Percentiles rank a stretch among this genome's conserved stretches.
Evolutionary conservation across 2,113 vertebrate species (phyloP).

Genomic region (Cygnus atratus): DNA sequence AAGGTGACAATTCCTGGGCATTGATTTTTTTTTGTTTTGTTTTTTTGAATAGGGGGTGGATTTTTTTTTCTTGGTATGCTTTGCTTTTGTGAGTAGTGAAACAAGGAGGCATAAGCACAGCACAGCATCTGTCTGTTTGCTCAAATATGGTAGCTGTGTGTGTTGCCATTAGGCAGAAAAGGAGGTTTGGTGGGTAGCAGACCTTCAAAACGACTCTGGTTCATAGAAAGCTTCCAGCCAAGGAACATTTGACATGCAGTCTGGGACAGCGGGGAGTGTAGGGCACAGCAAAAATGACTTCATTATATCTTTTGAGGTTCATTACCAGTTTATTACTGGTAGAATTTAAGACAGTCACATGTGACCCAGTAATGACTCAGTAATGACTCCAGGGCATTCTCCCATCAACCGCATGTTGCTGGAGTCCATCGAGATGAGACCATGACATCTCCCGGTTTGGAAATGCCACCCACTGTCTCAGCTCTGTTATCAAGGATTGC

Average conservation of each 20-base stretch:
- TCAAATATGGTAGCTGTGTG: no score
- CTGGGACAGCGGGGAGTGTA: neutral
- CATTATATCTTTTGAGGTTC: neutral
- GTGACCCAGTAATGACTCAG: neutral
- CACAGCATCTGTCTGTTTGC: neutral
- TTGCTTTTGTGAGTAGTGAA: neutral
- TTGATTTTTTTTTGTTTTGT: neutral
- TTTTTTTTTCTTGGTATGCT: neutral
- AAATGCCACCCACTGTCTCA: neutral
- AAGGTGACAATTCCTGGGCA: neutral
- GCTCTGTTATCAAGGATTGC: neutral
- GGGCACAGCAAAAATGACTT: neutral
- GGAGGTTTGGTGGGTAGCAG: neutral
- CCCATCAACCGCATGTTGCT: neutral
- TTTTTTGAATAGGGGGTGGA: neutral
- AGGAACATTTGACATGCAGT: neutral
- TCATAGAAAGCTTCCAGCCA: neutral
- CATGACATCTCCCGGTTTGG: neutral
- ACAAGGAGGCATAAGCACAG: neutral
- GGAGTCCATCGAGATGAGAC: neutral
- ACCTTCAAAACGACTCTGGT: rapidly evolving
- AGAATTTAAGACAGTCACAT: neutral
- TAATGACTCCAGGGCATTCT: neutral
- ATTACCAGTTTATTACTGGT: no score
- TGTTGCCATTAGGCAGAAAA: neutral